These are phyloP conservation scores for Scartelaos histophorus DNA, from an alignment of 2,113 vertebrate species.

Conservation along the genomic window DNA sequence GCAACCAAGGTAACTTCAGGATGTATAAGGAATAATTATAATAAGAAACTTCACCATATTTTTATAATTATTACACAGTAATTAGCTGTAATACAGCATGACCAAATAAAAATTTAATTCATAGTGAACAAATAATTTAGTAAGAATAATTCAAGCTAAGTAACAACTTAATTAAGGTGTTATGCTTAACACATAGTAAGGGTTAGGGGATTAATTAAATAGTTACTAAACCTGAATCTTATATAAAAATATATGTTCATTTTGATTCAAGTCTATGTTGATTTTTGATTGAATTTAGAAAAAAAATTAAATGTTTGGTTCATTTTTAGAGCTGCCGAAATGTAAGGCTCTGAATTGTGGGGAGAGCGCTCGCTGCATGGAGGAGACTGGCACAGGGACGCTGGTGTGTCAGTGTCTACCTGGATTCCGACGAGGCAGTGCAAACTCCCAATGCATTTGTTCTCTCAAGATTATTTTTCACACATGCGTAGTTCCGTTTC, in stretches of 20 bases:
- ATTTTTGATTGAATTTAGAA: no score
- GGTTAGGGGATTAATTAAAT: no score
- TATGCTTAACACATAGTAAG: no score
- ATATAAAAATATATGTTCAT: no score
- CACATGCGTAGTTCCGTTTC: no score
- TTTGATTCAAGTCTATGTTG: no score
- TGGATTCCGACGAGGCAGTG: conserved; percentile 57
- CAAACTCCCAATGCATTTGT: conserved; percentile 76
- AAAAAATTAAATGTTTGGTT: neutral
- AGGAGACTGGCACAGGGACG: conserved; percentile 62
- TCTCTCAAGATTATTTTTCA: no score
- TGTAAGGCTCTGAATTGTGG: conserved; percentile 80
- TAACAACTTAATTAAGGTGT: no score
- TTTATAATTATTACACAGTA: no score
- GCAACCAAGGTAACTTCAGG: conserved; percentile 82
- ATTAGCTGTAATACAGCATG: neutral
- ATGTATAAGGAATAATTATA: neutral
- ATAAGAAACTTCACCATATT: neutral
- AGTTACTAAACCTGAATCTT: no score
- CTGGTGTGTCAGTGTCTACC: conserved; percentile 84
- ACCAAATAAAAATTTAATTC: no score
- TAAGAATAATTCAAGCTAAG: no score
- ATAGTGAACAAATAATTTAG: neutral
- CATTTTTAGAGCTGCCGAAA: conserved; percentile 69
- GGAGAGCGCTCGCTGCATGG: conserved; percentile 80